Base-by-base conservation (phyloP, 2,888 invertebrate species). In the Amiota mariae region DNA sequence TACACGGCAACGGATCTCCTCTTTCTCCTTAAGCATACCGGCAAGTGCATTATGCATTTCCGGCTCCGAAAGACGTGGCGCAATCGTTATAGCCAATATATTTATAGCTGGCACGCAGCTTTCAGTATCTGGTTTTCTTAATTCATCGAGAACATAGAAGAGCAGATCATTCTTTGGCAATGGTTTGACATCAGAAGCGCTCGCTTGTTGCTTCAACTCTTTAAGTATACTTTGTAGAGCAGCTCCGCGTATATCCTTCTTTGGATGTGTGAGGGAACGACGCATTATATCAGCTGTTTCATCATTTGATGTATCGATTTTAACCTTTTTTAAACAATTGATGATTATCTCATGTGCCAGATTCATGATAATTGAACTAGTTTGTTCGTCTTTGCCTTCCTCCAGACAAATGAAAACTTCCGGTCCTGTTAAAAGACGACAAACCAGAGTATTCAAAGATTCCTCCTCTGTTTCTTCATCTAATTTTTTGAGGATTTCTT, bases 341-440 rank as follows among this genome's bases (percentile, higher is more conserved):
- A 92, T 91, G 54, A 95, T 88, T 8, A 95, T 92, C 82, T 94
- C 93, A 85, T 93, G 93, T 18, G 93, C 92, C 73, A 93, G 13
- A 1, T 66, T 66, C 13, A 4, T 49, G 1, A 47, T n/a, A 9
- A 51, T 51, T 13, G 11, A 15, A 13, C 24, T 13, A 51, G 51
- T 48, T 6, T 1, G 47, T 15, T 54, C n/a, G 12, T 68, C n/a
- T 36, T 36, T 36, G 54, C 10, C 36, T 13, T n/a, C 9, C 11
- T 48, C 48, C 4, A 66, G 20, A 54, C 67, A 68, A 13, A 11
- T 1, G 48, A 66, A 66, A n/a, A 66, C 18, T 10, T 68, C 54
- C 13, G 24, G 13, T 8, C 54, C 12, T 8, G 1, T 49, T 15
- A 68, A 15, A 1, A 68, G 24, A 24, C n/a, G n/a, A 11, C 20